Evolutionary conservation across 2,888 invertebrate species (phyloP), one percentile per base, ranked within the genome.

Genomic region (Norana najaformis): DNA sequence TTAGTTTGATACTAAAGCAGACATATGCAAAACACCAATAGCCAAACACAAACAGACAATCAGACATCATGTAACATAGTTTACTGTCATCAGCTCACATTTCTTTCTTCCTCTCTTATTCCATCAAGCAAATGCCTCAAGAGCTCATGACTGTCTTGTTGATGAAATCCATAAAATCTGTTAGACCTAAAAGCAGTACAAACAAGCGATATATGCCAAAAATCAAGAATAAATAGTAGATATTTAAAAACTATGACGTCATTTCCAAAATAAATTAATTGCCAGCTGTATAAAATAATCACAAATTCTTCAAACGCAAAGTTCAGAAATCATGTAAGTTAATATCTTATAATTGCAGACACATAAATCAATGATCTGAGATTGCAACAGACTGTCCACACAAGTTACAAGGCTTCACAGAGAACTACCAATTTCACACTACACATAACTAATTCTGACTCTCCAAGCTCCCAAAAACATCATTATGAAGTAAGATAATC

Each of bases 91-190:
- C n/a, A 69, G 69, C 69, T 69, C 20, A 85, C 85, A 35, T 85
- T 18, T 85, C 85, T 35, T 85, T 85, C 85, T 20, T 85, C 85
- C 11, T 85, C 85, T 85, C 85, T 85, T 4, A 85, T 85, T 35
- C 85, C 85, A 85, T 85, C 85, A 23, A 85, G 85, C 16, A 85
- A 85, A 85, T 85, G 85, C 37, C 85, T 85, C 85, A 85, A n/a
- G 6, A 85, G 85, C 35, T 85, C 85, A 37, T 85, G 85, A 36
- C 85, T 85, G 85, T 85, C 85, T 37, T 85, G 85, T 36, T 85
- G 85, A 37, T 35, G 85, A 85, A 85, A 85, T 85, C 85, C 85
- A 85, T 1, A 14, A 35, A 85, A 85, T 23, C 85, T 85, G 8
- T 85, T 23, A 85, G 85, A 35, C 23, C 85, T 85, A 85, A 85